A percentile compares a stretch with the other conserved stretches of the same genome.
phyloP scores from a whole-genome alignment of 2,113 vertebrate species.

The Ranitomeya variabilis region DNA sequence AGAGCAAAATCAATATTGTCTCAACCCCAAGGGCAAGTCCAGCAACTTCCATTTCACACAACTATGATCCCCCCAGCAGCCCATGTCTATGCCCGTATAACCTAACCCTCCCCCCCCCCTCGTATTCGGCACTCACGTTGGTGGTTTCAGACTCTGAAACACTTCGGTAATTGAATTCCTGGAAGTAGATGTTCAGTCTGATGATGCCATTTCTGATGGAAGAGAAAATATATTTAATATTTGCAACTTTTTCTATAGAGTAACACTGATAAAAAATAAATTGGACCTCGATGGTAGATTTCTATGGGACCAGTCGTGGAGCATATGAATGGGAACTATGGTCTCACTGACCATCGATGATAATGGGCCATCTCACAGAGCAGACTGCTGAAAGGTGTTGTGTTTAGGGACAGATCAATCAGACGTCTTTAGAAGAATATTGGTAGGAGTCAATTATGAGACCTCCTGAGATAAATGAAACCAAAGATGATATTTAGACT shows the following conservation, averaged over 20 bases:
- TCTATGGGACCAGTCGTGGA: background rate
- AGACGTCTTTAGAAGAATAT: background rate
- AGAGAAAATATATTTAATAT: background rate
- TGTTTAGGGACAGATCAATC: too few species aligned
- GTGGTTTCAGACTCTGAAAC: slow-evolving; percentile 72
- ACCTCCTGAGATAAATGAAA: background rate
- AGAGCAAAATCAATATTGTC: background rate
- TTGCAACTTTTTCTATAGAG: background rate
- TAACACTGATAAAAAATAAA: background rate
- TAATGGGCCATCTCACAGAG: background rate
- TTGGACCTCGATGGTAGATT: background rate
- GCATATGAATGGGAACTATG: background rate
- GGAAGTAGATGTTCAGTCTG: slow-evolving; percentile 82
- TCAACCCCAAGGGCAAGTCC: background rate
- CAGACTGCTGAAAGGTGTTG: background rate
- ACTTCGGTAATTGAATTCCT: slow-evolving; percentile 81
- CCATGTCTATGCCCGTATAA: background rate
- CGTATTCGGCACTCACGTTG: slow-evolving; percentile 68
- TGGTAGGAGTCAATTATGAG: background rate
- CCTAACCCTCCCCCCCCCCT: background rate
- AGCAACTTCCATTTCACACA: background rate
- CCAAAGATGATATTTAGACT: background rate
- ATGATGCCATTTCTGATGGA: slow-evolving; percentile 71
- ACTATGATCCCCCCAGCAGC: background rate
- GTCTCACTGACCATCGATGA: background rate